A percentile compares a stretch with the other conserved stretches of the same genome.
These are phyloP conservation scores for Pygoscelis antarcticus DNA, from an alignment of 2,113 vertebrate genomes.

Conservation along the genomic window DNA sequence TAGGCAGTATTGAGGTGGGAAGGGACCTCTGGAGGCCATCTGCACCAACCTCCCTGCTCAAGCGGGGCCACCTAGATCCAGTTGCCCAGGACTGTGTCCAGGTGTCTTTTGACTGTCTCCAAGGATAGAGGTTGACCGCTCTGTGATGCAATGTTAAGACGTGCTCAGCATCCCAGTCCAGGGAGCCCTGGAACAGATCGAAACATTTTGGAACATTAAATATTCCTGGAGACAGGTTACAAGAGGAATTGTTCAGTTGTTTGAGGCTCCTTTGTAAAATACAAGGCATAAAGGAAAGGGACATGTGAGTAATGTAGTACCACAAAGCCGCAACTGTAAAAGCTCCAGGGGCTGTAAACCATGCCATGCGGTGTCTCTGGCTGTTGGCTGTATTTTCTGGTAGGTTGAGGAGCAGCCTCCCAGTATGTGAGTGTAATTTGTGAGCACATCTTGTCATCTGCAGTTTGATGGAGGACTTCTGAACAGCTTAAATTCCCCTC, in stretches of 20 bases:
- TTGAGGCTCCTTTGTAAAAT: not conserved
- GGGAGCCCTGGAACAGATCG: not conserved
- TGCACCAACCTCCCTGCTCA: not conserved
- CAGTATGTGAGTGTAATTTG: not conserved
- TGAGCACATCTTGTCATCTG: not conserved
- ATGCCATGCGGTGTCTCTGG: accelerated
- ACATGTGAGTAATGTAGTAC: not conserved
- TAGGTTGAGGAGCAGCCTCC: not conserved
- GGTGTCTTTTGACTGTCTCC: not conserved
- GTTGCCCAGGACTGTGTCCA: not conserved
- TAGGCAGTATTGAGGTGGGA: accelerated
- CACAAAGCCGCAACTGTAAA: not conserved
- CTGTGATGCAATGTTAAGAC: accelerated
- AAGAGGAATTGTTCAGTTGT: not conserved
- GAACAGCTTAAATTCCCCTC: not conserved
- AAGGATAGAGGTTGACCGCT: accelerated
- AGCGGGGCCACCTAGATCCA: accelerated
- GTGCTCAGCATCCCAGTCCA: not conserved
- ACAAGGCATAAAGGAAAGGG: not conserved
- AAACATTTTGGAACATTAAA: not conserved
- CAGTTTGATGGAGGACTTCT: not conserved
- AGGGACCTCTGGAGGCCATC: not conserved
- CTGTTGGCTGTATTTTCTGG: not conserved
- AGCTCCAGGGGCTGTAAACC: not conserved
- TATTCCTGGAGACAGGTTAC: not conserved